A percentile compares a stretch with the other conserved stretches of the same genome.
Evolutionary conservation across 2,888 invertebrate genomes (phyloP).

Genomic region (Bedellia somnulentella): DNA sequence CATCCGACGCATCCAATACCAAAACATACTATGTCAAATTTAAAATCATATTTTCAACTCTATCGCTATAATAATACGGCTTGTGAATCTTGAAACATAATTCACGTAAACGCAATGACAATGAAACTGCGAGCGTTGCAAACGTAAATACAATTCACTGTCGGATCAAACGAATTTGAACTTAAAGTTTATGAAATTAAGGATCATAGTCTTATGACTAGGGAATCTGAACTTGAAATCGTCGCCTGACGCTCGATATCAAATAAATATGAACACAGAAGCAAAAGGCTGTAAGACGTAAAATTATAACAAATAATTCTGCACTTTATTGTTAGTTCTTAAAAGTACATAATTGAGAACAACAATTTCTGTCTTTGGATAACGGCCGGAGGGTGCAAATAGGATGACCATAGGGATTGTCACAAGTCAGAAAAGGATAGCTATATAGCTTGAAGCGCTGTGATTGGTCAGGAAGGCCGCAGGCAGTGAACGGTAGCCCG

Average conservation of each 20-base stretch:
- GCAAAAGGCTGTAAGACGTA: constrained; percentile 33
- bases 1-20: constrained; percentile 15
- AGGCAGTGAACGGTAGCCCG: constrained; percentile 62
- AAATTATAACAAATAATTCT: constrained; percentile 17
- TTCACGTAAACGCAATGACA: constrained; percentile 41
- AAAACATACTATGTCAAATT: constrained; percentile 22
- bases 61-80: too few relatives aligned
- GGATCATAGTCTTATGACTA: constrained; percentile 40
- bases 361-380: constrained; percentile 27
- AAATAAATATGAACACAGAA: constrained; percentile 42
- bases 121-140: constrained; percentile 57
- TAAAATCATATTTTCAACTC: too few relatives aligned
- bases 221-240: constrained; percentile 60
- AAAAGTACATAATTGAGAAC: background rate
- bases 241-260: constrained; percentile 61
- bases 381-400: constrained; percentile 53
- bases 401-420: constrained; percentile 30
- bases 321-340: constrained; percentile 16
- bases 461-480: constrained; percentile 64
- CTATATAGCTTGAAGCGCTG: constrained; percentile 57
- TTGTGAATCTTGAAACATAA: too few relatives aligned
- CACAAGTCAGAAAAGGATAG: constrained; percentile 25
- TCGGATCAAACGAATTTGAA: constrained; percentile 26
- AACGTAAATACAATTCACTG: constrained; percentile 52
- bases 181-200: constrained; percentile 33